Evolutionary conservation across 1,140 invertebrate genomes (phyloP), one percentile per base, ranked within the genome.

Genomic region (Lordiphosa stackelbergi): DNA sequence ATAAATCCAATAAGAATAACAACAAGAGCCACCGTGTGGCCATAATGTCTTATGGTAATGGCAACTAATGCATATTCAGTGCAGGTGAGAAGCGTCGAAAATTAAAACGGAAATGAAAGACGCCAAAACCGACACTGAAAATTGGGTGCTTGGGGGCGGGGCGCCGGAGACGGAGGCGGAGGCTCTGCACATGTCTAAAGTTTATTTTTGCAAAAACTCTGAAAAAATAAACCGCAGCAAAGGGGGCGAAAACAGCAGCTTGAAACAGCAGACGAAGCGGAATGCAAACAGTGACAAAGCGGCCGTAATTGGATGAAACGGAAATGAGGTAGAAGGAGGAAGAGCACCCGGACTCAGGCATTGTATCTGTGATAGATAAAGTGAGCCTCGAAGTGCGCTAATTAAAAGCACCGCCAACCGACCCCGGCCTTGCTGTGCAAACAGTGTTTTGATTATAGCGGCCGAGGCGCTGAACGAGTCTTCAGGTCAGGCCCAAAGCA

Each of bases 201-300:
- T 52, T 52, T 38, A 52, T 52, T 52, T 31, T 52, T 38, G 36
- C 19, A 52, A 13, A 52, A 38, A 52, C 36, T 37, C 13, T 24
- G 37, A 38, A 52, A 28, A 31, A 12, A 47, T 4, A 47, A 47
- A 11, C 45, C 36, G 11, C 37, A 52, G 34, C 28, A 38, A 47
- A 47, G 41, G 41, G 22, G 9, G 19, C 40, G 5, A 12, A 8
- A 41, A 46, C 43, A 46, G 19, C 24, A 41, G 40, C 24, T 19
- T 10, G 28, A 12, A 16, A 34, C 3, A 49, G 31, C 13, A 49
- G 31, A 37, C n/a, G 35, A 37, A 52, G 56, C 28, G 53, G 56
- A 60, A 65, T 55, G 66, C 66, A 56, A 66, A 61, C 57, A 66
- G 57, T 69, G 66, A 69, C 66, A 66, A 66, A 66, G 57, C 47